A percentile compares a stretch with the other conserved stretches of the same genome.
Conservation (phyloP, 2,797 vertebrate species). For the Anguilla pacifica region DNA sequence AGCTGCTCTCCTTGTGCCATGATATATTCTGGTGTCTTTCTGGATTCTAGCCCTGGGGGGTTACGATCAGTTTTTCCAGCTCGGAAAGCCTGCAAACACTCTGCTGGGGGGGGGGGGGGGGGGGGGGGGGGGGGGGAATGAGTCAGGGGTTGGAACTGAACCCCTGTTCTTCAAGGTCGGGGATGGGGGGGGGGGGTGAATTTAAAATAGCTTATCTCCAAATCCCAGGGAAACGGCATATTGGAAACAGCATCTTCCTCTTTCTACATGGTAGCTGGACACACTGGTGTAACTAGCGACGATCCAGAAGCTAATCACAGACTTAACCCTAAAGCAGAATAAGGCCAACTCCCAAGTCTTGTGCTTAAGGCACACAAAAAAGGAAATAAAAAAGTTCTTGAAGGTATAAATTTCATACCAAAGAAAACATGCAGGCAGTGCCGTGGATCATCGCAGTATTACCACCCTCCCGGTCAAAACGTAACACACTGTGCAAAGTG, state of each 20-base stretch:
- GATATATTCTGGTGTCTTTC: not conserved
- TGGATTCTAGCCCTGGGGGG: not conserved
- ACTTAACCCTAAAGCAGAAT: not conserved
- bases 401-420: not conserved
- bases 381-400: not conserved
- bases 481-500: too few relatives aligned
- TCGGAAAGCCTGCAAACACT: not conserved
- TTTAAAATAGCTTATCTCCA: not conserved
- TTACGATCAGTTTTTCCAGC: not conserved
- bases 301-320: not conserved
- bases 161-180: not conserved
- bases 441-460: too few relatives aligned
- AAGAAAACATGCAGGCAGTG: not conserved
- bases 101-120: not conserved
- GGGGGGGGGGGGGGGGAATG: not conserved
- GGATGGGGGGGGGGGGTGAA: too few relatives aligned
- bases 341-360: not conserved
- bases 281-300: too few relatives aligned
- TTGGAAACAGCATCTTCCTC: not conserved
- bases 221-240: not conserved
- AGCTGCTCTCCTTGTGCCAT: not conserved
- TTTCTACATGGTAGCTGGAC: not conserved
- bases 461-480: too few relatives aligned
- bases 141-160: not conserved
- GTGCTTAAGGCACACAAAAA: not conserved